These are phyloP conservation scores for Incurvaria masculella DNA, from an alignment of 2,888 invertebrate genomes.

Conservation along the genomic window DNA sequence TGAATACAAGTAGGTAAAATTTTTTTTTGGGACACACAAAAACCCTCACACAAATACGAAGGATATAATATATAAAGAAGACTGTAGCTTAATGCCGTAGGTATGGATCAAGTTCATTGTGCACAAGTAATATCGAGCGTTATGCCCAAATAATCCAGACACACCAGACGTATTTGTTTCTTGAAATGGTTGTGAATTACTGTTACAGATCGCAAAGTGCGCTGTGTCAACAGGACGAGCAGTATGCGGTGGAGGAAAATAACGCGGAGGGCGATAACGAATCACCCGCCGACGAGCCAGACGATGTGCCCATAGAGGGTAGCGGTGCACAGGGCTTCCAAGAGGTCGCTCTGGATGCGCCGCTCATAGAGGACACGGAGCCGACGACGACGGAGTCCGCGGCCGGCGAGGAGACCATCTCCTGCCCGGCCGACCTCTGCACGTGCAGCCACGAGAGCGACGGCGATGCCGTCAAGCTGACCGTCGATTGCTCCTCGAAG, in stretches of 20 bases:
- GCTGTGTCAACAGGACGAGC: not conserved
- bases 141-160: no score
- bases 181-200: not conserved
- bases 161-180: no score
- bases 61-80: no score
- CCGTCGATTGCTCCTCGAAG: slow-evolving; percentile 48
- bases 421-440: slow-evolving; percentile 33
- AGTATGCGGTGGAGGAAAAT: no score
- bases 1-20: no score
- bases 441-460: slow-evolving; percentile 35
- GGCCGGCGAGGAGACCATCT: slow-evolving; percentile 17
- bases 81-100: no score
- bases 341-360: slow-evolving; percentile 15
- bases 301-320: slow-evolving; percentile 30
- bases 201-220: not conserved
- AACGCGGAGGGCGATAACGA: slow-evolving; percentile 35
- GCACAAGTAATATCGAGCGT: no score
- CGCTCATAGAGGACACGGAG: slow-evolving; percentile 30
- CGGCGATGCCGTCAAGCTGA: slow-evolving; percentile 23
- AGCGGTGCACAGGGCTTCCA: slow-evolving; percentile 23
- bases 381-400: slow-evolving; percentile 17
- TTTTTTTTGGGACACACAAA: no score
- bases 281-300: slow-evolving; percentile 33
- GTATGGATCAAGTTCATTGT: no score
- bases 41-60: no score